Base-by-base conservation (phyloP, 2,888 invertebrate genomes). In the Dorcus parallelipipedus region DNA sequence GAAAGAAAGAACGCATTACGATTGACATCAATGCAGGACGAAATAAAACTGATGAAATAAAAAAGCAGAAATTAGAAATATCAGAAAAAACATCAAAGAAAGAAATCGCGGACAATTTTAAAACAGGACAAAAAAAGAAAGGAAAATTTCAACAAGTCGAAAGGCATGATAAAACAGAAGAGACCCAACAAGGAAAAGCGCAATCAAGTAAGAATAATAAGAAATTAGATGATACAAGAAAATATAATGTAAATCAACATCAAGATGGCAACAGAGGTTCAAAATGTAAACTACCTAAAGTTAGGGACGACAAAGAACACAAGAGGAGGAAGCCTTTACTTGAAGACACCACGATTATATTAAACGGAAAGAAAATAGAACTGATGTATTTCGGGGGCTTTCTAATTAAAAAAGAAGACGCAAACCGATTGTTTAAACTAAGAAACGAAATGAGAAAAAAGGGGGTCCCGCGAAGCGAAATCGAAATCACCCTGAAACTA, bases 341-440 rank as follows among this genome's bases (percentile, higher is more conserved):
- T 8, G 49, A 60, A 54, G 58, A 69, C 33, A 59, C 82, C 56
- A 83, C 82, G 71, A 78, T 87, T 40, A 80, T 82, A 38, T 82
- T 89, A 14, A 86, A 88, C 76, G 87, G 88, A 3, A 80, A 83
- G 71, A 83, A 84, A 67, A 76, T 87, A 20, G 82, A 86, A 68
- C 73, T 89, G 33, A 79, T 82, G 0, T 82, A 84, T 64, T 86
- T 82, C 74, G 88, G 90, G 71, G 88, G 90, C 1, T 90, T 88
- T 71, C 88, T 88, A 17, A 81, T 91, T 0, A 86, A 84, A 77
- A 86, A 84, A 67, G 86, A 85, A 73, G 90, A 90, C 78, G 88
- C 86, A 0, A 83, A 84, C 33, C 79, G 88, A 59, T 73, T 91
- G 8, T 79, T 78, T 54, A 81, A 85, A 55, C 74, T 90, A n/a